A percentile compares a stretch with the other conserved stretches of the same genome.
Conservation (phyloP, 2,888 invertebrate genomes). For the Drepanosiphum platanoidis region DNA sequence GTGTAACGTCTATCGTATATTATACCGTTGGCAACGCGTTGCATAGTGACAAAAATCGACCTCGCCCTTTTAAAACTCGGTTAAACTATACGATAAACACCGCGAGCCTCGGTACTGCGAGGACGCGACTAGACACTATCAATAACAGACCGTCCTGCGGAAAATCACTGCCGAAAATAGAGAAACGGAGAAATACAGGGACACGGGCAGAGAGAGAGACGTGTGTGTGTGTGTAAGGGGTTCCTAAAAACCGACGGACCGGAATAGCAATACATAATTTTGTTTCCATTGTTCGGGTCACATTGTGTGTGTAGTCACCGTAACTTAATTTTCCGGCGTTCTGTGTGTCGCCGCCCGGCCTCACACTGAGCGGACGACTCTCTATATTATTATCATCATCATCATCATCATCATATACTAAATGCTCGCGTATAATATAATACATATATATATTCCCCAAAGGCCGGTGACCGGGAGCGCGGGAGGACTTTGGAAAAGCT, state of each 20-base stretch:
- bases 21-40: not conserved
- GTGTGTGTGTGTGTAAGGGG: not conserved
- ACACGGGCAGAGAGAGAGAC: not conserved
- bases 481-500: conserved; percentile 57
- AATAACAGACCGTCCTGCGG: not conserved
- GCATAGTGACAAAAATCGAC: not conserved
- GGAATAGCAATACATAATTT: conserved; percentile 31
- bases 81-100: not conserved
- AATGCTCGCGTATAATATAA: not conserved
- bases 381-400: too few species aligned
- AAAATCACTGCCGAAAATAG: not conserved
- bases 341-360: conserved; percentile 10
- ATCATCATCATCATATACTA: too few species aligned
- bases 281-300: conserved; percentile 31
- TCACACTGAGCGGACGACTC: not conserved
- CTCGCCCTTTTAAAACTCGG: not conserved
- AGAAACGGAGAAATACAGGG: not conserved
- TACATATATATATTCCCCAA: not conserved
- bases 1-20: not conserved
- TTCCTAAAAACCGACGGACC: conserved; percentile 11
- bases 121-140: not conserved
- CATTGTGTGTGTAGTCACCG: conserved; percentile 40
- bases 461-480: not conserved
- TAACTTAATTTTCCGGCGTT: conserved; percentile 52
- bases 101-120: not conserved